phyloP scores from a whole-genome alignment of 2,113 vertebrate species.

The Alaudala cheleensis region DNA sequence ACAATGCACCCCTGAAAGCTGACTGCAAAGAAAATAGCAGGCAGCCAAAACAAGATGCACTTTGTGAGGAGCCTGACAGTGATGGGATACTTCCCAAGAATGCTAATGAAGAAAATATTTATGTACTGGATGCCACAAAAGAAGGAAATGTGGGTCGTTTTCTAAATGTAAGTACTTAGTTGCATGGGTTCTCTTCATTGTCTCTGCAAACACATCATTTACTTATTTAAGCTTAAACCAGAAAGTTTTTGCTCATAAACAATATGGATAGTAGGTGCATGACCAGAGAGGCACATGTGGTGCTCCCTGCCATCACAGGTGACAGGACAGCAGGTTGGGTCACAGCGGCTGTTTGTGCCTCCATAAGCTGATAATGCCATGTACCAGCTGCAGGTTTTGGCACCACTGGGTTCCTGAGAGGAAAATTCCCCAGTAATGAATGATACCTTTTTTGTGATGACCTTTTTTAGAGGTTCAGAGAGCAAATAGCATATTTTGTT shows the following conservation, averaged over 20 bases:
- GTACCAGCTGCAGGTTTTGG: not conserved
- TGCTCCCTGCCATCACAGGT: not conserved
- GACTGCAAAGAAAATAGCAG: not conserved
- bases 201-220: not conserved
- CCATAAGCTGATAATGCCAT: not conserved
- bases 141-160: slow-evolving; percentile 96
- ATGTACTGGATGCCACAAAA: slow-evolving; percentile 86
- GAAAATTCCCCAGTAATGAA: not conserved
- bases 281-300: not conserved
- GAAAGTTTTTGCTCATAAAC: not conserved
- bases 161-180: slow-evolving; percentile 83
- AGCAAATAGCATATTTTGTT: not conserved
- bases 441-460: not conserved
- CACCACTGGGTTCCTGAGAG: not conserved
- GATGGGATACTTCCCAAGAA: not conserved
- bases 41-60: not conserved
- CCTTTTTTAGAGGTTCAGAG: not conserved
- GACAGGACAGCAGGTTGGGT: not conserved
- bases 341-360: rapidly evolving
- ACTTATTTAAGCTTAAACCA: not conserved
- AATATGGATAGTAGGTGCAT: not conserved
- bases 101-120: slow-evolving; percentile 35
- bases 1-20: not conserved
- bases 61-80: slow-evolving; percentile 6
- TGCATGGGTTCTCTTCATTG: not conserved